Conservation (phyloP, 1,140 invertebrate genomes). For the Psix sp. region DNA sequence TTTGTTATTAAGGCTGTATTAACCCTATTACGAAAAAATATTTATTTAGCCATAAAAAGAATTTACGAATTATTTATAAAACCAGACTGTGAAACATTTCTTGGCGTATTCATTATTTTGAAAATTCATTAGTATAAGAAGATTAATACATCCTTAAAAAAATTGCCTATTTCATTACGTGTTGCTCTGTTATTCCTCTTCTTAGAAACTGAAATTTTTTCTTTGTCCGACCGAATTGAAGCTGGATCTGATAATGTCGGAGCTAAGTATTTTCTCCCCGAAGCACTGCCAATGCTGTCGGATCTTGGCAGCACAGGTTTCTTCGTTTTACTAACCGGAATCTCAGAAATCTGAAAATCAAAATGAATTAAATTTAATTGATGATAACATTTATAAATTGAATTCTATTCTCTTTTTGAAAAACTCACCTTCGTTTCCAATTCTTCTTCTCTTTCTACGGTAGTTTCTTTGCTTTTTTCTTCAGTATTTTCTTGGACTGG, state of each 20-base stretch:
- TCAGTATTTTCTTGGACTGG: conserved; percentile 79
- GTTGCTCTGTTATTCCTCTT: conserved; percentile 81
- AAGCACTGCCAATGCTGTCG: conserved; percentile 87
- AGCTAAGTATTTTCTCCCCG: conserved; percentile 90
- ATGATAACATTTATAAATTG: background rate
- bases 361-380: background rate
- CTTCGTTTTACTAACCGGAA: conserved; percentile 67
- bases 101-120: too few species aligned
- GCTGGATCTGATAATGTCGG: conserved; percentile 90
- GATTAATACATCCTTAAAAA: conserved; percentile 7
- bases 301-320: conserved; percentile 81
- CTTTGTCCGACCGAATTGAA: conserved; percentile 86
- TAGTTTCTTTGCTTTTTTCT: conserved; percentile 79
- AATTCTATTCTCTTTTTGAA: background rate
- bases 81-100: too few species aligned
- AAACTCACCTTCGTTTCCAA: conserved; percentile 75
- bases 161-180: conserved; percentile 72
- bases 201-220: conserved; percentile 79
- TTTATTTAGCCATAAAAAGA: too few species aligned
- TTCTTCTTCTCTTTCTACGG: conserved; percentile 77
- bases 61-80: too few species aligned
- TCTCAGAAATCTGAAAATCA: conserved; percentile 64
- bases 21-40: conserved; percentile 5
- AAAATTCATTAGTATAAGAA: too few species aligned
- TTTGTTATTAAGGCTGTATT: too few species aligned